Conservation (phyloP, 2,888 invertebrate species). For the Hetaerina titia region DNA sequence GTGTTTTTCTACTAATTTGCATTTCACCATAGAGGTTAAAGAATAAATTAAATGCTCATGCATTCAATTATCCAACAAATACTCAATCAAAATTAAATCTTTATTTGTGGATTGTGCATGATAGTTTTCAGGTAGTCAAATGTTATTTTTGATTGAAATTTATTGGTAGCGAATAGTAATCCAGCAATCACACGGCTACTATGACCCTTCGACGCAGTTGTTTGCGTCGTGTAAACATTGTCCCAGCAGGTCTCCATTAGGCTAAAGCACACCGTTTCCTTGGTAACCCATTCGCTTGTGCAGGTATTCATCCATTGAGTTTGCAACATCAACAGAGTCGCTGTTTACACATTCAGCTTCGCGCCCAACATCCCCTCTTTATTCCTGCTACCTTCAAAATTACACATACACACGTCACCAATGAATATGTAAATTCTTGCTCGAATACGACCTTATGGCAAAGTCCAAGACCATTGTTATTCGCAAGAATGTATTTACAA, state of each 20-base stretch:
- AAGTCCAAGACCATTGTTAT: not conserved
- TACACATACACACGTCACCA: not conserved
- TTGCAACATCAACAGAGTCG: constrained; percentile 18
- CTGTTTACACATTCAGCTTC: constrained; percentile 11
- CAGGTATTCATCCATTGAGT: constrained; percentile 24
- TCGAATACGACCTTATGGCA: not conserved
- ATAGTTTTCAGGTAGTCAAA: not conserved
- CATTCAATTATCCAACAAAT: not conserved
- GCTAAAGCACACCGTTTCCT: not conserved
- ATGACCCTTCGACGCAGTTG: not conserved
- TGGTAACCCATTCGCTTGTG: not conserved
- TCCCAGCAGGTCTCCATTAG: not conserved
- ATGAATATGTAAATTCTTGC: constrained; percentile 23
- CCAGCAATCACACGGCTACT: constrained; percentile 22
- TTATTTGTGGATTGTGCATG: not conserved
- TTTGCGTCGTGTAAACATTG: not conserved
- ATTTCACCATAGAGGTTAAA: no score
- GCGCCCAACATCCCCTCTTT: not conserved
- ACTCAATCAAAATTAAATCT: not conserved
- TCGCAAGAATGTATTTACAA: not conserved
- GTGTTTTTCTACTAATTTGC: no score
- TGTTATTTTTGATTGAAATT: constrained; percentile 20
- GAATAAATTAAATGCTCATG: no score
- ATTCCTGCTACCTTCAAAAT: not conserved
- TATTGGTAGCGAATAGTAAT: constrained; percentile 27